Conservation (phyloP, 2,888 invertebrate species). For the Neoitamus cyanurus region DNA sequence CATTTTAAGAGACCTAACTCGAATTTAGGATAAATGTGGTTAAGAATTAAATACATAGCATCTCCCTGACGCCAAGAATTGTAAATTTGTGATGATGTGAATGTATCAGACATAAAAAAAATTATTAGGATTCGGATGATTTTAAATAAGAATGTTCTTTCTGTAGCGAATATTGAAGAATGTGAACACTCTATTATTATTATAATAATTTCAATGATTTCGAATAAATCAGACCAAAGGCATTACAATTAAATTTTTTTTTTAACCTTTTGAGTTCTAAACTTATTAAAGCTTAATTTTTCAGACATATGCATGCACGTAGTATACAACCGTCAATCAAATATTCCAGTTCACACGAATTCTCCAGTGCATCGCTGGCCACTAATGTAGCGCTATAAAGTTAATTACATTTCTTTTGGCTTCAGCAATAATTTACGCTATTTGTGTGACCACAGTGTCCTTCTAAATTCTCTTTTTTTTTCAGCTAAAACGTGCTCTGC, state of each 20-base stretch:
- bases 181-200: too few species aligned
- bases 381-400: background rate
- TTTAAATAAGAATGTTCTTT: too few species aligned
- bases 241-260: too few species aligned
- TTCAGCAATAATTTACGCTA: background rate
- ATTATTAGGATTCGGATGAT: too few species aligned
- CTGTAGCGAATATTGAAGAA: too few species aligned
- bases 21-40: background rate
- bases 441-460: constrained; percentile 20
- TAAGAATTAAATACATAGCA: background rate
- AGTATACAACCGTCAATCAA: too few species aligned
- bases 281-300: too few species aligned
- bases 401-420: background rate
- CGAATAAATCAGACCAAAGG: too few species aligned
- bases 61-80: background rate
- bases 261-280: too few species aligned
- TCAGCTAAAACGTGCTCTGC: background rate
- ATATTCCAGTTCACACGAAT: background rate
- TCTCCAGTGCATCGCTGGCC: background rate
- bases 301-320: too few species aligned
- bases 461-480: background rate
- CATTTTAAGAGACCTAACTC: background rate
- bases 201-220: too few species aligned
- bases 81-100: too few species aligned
- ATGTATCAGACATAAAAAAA: background rate